Evolutionary conservation across 2,113 vertebrate genomes (phyloP), one percentile per base, ranked within the genome.

Genomic region (Platichthys stellatus): DNA sequence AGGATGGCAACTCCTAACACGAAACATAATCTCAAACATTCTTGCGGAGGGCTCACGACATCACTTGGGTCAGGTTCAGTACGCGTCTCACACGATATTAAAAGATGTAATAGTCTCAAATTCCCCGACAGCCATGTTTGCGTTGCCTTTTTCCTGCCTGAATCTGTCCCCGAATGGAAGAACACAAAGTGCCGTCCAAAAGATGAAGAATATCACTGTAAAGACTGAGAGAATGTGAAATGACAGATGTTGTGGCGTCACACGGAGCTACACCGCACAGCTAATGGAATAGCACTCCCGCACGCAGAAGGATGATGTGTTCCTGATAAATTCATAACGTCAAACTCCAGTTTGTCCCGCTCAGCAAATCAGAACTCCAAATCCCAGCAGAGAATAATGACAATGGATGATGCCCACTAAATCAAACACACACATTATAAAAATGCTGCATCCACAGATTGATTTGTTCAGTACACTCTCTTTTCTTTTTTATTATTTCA

Each of bases 351-450:
- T 59, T 49, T 74, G 23, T 47, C 26, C 54, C 51, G 58, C 67
- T 28, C 74, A 56, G 65, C 74, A 81, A 84, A 81, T 81, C 80
- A 76, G 60, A 71, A 51, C 28, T 68, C 45, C 43, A 67, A 74
- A 80, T 80, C n/a, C 24, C 70, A 72, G n/a, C 67, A 53, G 10
- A 62, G 60, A 38, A 43, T 66, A 70, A 66, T 73, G 31, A 54
- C 69, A 58, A 75, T 80, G 59, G 43, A 28, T 0, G 28, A 73
- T 65, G 78, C 70, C 78, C 80, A 77, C 43, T 76, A 60, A 78
- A 75, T 60, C 31, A 69, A 72, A 72, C 43, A 9, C 57, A 7
- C 51, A 43, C 10, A 35, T 70, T 65, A 72, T 58, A 20, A 72
- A 72, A 78, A 61, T 64, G 40, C 40, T 60, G 43, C 15, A 17